A percentile compares a stretch with the other conserved stretches of the same genome.
These are phyloP conservation scores for Bothrops jararaca DNA, from an alignment of 2,113 vertebrate species.

Conservation along the genomic window DNA sequence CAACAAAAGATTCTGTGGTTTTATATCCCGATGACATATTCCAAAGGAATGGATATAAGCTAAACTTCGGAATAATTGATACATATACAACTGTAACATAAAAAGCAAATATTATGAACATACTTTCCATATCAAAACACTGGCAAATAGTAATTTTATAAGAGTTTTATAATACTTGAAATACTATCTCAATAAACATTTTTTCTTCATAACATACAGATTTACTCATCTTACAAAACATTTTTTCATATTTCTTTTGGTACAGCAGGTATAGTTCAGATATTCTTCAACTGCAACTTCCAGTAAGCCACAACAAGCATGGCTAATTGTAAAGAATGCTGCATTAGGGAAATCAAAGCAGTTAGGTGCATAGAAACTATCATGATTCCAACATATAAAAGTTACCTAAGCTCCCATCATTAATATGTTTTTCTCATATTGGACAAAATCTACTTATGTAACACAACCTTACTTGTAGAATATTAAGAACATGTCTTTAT, in stretches of 20 bases:
- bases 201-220: not conserved
- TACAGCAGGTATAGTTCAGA: not conserved
- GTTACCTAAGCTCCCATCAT: not conserved
- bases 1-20: slow-evolving; percentile 98
- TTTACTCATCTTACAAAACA: not conserved
- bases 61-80: slow-evolving; percentile 99
- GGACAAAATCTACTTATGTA: not conserved
- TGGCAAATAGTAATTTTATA: not conserved
- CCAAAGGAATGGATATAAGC: slow-evolving; percentile 99
- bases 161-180: not conserved
- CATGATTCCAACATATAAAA: not conserved
- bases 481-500: not conserved
- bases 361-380: not conserved
- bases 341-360: not conserved
- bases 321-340: not conserved
- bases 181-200: not conserved
- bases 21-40: slow-evolving; percentile 99
- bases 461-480: not conserved
- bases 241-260: not conserved
- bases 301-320: not conserved
- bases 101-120: slow-evolving; percentile 30
- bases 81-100: slow-evolving; percentile 93
- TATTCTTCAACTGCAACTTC: not conserved
- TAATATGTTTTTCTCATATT: not conserved
- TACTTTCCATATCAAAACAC: slow-evolving; percentile 1